These are phyloP conservation scores for Rhagoletis pomonella DNA, from an alignment of 1,140 invertebrate genomes.

Conservation along the genomic window DNA sequence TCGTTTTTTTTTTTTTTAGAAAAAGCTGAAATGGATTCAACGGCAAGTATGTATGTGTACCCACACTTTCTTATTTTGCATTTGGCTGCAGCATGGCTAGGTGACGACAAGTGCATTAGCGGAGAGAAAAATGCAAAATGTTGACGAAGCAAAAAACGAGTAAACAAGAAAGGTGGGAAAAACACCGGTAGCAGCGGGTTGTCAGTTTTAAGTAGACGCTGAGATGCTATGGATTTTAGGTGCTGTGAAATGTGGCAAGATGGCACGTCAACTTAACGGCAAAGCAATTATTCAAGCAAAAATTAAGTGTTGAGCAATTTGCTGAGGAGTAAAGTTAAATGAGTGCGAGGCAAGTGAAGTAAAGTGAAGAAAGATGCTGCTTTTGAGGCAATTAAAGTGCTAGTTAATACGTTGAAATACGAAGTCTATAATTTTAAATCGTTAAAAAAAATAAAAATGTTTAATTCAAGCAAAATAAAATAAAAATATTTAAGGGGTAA, in stretches of 20 bases:
- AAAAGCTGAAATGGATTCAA: neutral
- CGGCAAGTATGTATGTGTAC: neutral
- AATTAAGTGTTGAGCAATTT: slow-evolving; percentile 23
- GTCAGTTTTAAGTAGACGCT: slow-evolving; percentile 44
- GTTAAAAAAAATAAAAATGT: too few relatives aligned
- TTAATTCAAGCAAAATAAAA: too few relatives aligned
- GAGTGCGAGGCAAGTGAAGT: neutral
- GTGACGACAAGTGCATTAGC: neutral
- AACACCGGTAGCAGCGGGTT: slow-evolving; percentile 18
- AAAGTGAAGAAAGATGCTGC: neutral
- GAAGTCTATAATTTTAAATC: too few relatives aligned
- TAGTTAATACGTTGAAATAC: too few relatives aligned
- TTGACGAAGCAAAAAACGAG: neutral
- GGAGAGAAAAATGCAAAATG: neutral
- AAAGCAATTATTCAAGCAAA: slow-evolving; percentile 39
- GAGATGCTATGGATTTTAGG: slow-evolving; percentile 18
- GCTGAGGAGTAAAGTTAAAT: neutral
- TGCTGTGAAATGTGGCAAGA: neutral
- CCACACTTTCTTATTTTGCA: neutral
- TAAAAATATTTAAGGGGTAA: too few relatives aligned
- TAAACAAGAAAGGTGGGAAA: neutral
- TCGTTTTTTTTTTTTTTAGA: neutral
- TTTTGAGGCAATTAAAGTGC: too few relatives aligned
- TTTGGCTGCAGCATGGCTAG: neutral
- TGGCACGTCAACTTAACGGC: slow-evolving; percentile 12